Evolutionary conservation across 2,113 vertebrate genomes (phyloP).

Genomic region (Silurus meridionalis): DNA sequence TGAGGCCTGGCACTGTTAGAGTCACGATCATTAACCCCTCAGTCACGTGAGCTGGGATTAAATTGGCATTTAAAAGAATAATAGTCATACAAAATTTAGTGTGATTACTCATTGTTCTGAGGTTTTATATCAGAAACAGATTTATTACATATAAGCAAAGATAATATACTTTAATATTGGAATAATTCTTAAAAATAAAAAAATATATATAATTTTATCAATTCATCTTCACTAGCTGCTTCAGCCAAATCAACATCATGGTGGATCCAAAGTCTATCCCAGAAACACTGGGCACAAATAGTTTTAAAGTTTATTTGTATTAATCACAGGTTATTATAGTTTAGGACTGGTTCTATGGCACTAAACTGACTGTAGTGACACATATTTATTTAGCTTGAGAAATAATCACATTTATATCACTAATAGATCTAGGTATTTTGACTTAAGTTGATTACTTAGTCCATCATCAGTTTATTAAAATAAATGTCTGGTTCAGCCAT

Average conservation of each 20-base stretch:
- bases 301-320: neutral
- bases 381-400: neutral
- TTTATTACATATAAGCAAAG: neutral
- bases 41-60: conserved; percentile 40
- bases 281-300: neutral
- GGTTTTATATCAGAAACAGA: neutral
- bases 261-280: neutral
- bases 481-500: neutral
- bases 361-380: neutral
- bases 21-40: conserved; percentile 49
- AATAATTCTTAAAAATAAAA: neutral
- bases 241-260: neutral
- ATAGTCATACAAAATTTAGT: neutral
- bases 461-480: neutral
- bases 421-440: neutral
- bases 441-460: neutral
- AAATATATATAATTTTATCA: neutral
- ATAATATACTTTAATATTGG: neutral
- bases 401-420: neutral
- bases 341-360: neutral
- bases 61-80: conserved; percentile 25
- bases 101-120: neutral
- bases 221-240: neutral
- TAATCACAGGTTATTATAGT: neutral
- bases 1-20: conserved; percentile 36